Evolutionary conservation across 2,797 vertebrate genomes (phyloP).

Genomic region (Delichon dasypus): DNA sequence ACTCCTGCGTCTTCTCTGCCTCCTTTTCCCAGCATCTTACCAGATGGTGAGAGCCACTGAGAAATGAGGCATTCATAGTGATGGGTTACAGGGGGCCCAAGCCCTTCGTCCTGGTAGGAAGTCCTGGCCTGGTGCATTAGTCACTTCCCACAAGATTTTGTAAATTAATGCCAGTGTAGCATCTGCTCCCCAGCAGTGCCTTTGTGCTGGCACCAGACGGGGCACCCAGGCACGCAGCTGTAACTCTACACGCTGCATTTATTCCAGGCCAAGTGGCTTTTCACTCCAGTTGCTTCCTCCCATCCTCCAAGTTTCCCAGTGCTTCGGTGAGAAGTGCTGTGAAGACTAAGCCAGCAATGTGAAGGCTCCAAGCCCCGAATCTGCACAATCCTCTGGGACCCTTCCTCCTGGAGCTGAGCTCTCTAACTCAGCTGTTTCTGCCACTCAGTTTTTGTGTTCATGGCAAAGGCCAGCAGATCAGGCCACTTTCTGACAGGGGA

Average conservation of each 20-base stretch:
- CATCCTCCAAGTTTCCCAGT: background rate
- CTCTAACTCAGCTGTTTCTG: background rate
- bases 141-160: background rate
- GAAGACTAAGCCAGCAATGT: background rate
- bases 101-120: background rate
- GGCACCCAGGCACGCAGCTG: background rate
- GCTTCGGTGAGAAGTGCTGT: background rate
- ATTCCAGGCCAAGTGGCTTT: slow-evolving; percentile 2
- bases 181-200: background rate
- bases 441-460: background rate
- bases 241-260: background rate
- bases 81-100: background rate
- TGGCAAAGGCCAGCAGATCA: background rate
- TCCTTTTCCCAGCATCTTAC: background rate
- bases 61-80: fast-evolving
- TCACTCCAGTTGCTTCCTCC: slow-evolving; percentile 12
- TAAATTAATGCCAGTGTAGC: background rate
- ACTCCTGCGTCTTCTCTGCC: background rate
- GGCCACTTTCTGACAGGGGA: background rate
- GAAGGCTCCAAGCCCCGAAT: fast-evolving
- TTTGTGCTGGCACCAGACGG: slow-evolving; percentile 22
- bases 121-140: background rate
- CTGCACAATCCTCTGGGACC: background rate
- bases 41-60: background rate
- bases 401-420: background rate